Percentiles rank a stretch among this genome's conserved stretches.
Evolutionary conservation across 2,797 vertebrate genomes (phyloP).

Genomic region (Tokudaia muenninki): DNA sequence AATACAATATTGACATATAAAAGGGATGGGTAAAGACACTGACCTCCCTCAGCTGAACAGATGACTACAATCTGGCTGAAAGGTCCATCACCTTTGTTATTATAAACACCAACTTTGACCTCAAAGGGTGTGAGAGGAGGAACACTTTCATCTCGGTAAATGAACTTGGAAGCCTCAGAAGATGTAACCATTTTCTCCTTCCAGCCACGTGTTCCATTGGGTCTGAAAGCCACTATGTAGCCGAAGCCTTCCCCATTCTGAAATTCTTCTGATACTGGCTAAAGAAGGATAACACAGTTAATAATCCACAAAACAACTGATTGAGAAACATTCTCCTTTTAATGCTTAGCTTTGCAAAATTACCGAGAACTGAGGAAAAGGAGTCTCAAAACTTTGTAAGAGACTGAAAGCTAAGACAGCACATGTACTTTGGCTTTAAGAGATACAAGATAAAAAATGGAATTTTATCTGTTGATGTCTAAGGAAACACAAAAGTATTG

Average conservation of each 20-base stretch:
- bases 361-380: neutral
- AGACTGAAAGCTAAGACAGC: neutral
- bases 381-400: neutral
- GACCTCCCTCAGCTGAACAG: slow-evolving; percentile 97
- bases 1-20: neutral
- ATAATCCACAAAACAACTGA: neutral
- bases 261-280: slow-evolving; percentile 99
- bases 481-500: slow-evolving; percentile 34
- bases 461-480: neutral
- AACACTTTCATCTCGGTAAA: slow-evolving; percentile 97
- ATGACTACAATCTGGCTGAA: slow-evolving; percentile 96
- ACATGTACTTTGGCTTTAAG: slow-evolving; percentile 9
- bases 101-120: slow-evolving; percentile 98
- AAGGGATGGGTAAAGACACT: slow-evolving; percentile 77
- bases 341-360: neutral
- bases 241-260: slow-evolving; percentile 98
- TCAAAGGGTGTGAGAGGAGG: slow-evolving; percentile 98
- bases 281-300: slow-evolving; percentile 72
- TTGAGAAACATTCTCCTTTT: neutral
- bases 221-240: slow-evolving; percentile 98
- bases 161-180: slow-evolving; percentile 96
- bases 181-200: slow-evolving; percentile 99
- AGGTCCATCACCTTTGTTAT: slow-evolving; percentile 98
- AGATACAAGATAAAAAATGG: slow-evolving; percentile 41
- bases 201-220: slow-evolving; percentile 97